These are phyloP conservation scores for Ctenicera cuprea DNA, from an alignment of 2,888 invertebrate genomes.

Conservation along the genomic window DNA sequence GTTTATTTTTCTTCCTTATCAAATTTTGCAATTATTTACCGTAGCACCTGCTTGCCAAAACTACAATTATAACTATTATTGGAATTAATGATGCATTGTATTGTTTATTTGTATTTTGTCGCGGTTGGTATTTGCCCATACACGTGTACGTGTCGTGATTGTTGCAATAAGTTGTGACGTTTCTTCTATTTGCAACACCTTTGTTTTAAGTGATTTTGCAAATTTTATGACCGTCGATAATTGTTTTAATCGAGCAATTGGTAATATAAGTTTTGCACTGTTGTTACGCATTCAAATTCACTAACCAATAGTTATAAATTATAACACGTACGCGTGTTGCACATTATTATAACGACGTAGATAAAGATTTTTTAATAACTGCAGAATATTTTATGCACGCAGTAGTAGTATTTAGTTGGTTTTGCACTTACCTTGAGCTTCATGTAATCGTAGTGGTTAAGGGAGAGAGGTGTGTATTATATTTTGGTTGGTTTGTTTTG, in stretches of 20 bases:
- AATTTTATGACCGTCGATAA: neutral
- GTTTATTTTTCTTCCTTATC: conserved; percentile 32
- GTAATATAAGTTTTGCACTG: neutral
- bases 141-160: neutral
- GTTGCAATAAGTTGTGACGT: conserved; percentile 10
- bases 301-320: neutral
- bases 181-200: neutral
- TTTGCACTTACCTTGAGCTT: neutral
- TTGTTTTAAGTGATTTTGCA: neutral
- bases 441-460: too few species aligned
- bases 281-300: too few species aligned
- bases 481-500: too few species aligned
- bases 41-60: conserved; percentile 26
- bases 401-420: neutral
- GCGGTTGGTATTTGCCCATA: conserved; percentile 12
- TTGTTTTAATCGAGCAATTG: neutral
- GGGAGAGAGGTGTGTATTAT: too few species aligned
- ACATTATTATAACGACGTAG: neutral
- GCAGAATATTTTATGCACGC: neutral
- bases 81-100: conserved; percentile 16
- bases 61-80: neutral
- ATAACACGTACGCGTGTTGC: neutral
- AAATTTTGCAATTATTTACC: conserved; percentile 24
- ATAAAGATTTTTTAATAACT: neutral
- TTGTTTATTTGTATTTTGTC: conserved; percentile 16